Evolutionary conservation across 2,797 vertebrate genomes (phyloP), one percentile per base, ranked within the genome.

Genomic region (Cryptoprocta ferox): DNA sequence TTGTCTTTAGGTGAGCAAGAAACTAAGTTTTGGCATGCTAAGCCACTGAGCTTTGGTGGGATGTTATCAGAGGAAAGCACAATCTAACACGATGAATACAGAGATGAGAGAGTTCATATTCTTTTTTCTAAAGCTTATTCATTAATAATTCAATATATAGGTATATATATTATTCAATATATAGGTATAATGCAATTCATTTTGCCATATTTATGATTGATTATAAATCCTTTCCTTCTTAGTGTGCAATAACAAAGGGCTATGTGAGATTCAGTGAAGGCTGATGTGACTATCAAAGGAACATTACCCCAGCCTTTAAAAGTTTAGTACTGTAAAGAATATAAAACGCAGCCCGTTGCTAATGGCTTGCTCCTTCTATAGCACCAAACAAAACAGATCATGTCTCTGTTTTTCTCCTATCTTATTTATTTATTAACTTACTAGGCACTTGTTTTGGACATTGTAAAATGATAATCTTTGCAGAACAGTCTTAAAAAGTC

Each of bases 131-230:
- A 70, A 93, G 11, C 10, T 68, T 30, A n/a, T n/a, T n/a, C n/a
- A n/a, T n/a, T n/a, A n/a, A n/a, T n/a, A n/a, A n/a, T n/a, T n/a
- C n/a, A n/a, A n/a, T n/a, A n/a, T n/a, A n/a, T n/a, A n/a, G n/a
- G n/a, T n/a, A n/a, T n/a, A n/a, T n/a, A n/a, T n/a, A n/a, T n/a
- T n/a, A n/a, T n/a, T n/a, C n/a, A n/a, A n/a, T n/a, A n/a, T n/a
- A n/a, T n/a, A n/a, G 37, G 14, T 96, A 26, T 79, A 66, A 80
- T 86, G 32, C 75, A 71, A 66, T 89, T 91, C 18, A 21, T 79
- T 92, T 89, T 93, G 5, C 32, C 24, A 66, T 81, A 50, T 87
- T 91, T 97, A 71, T 63, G 37, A 94, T 73, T 42, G 48, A 92
- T 79, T 63, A 93, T 56, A 86, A 96, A 65, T 80, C 15, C 15